Conservation (phyloP, 2,113 vertebrate genomes). For the Daphoenositta chrysoptera region DNA sequence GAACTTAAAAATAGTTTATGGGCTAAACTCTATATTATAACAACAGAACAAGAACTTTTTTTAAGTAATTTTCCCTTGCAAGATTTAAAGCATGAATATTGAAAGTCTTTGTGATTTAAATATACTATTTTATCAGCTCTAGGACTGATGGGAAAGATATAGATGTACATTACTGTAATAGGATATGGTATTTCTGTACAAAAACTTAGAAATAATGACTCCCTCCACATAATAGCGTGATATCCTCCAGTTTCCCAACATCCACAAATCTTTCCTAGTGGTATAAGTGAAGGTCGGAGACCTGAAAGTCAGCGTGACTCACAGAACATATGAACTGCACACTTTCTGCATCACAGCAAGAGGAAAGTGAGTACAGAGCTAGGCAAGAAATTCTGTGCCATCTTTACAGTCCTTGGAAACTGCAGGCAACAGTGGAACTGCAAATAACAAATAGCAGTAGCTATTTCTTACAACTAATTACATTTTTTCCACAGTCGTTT, state of each 20-base stretch:
- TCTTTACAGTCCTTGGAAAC: not conserved
- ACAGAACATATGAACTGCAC: not conserved
- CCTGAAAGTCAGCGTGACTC: not conserved
- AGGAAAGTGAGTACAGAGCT: not conserved
- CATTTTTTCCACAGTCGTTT: not conserved
- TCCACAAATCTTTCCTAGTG: not conserved
- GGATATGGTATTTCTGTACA: not conserved
- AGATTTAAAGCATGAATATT: not conserved
- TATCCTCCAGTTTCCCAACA: not conserved
- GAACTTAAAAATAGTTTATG: not conserved
- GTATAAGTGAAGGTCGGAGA: not conserved
- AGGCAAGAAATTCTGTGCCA: not conserved
- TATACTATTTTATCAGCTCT: not conserved
- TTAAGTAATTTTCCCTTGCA: not conserved
- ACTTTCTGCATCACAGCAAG: not conserved
- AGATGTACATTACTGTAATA: not conserved
- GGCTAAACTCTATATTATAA: not conserved
- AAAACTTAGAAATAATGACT: not conserved
- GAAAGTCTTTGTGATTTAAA: not conserved
- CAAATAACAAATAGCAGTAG: not conserved
- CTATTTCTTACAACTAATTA: not conserved
- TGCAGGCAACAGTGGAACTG: not conserved
- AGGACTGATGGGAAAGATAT: not conserved
- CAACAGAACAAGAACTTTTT: not conserved
- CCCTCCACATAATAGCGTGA: fast-evolving